A percentile compares a stretch with the other conserved stretches of the same genome.
Evolutionary conservation across 1,140 invertebrate species (phyloP).

Genomic region (Antheraea mylitta): DNA sequence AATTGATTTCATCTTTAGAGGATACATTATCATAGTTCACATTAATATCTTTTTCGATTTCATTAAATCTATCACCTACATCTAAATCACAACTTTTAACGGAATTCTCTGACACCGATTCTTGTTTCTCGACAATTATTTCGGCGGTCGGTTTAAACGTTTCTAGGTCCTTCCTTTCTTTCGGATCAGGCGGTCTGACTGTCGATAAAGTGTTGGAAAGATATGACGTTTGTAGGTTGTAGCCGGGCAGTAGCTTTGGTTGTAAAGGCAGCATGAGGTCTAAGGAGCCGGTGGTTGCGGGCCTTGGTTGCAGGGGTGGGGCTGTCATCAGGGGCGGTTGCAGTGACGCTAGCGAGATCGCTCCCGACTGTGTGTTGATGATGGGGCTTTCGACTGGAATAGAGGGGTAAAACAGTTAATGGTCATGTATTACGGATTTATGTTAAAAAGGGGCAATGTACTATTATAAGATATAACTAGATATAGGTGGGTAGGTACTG

Average conservation of each 20-base stretch:
- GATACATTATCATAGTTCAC: conserved; percentile 29
- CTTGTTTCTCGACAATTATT: conserved; percentile 60
- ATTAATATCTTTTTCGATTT: conserved; percentile 35
- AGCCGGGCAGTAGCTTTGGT: conserved; percentile 80
- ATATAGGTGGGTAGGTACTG: background rate
- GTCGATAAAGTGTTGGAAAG: conserved; percentile 68
- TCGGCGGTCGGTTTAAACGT: conserved; percentile 59
- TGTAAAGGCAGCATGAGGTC: conserved; percentile 83
- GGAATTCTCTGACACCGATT: conserved; percentile 44
- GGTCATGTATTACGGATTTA: too few species aligned
- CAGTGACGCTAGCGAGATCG: conserved; percentile 72
- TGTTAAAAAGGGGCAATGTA: background rate
- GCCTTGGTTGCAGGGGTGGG: conserved; percentile 81
- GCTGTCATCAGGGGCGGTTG: conserved; percentile 72
- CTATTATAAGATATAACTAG: background rate
- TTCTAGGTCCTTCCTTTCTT: conserved; percentile 46
- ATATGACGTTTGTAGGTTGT: conserved; percentile 69
- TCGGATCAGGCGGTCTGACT: conserved; percentile 66
- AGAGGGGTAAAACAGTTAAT: background rate
- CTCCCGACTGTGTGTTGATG: conserved; percentile 68
- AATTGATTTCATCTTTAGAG: conserved; percentile 62
- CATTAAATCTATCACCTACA: conserved; percentile 24
- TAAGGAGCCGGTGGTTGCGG: conserved; percentile 82
- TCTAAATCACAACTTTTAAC: conserved; percentile 15
- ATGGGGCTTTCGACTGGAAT: conserved; percentile 74